Conservation (phyloP, 2,888 invertebrate species). For the Pollenia angustigena region DNA sequence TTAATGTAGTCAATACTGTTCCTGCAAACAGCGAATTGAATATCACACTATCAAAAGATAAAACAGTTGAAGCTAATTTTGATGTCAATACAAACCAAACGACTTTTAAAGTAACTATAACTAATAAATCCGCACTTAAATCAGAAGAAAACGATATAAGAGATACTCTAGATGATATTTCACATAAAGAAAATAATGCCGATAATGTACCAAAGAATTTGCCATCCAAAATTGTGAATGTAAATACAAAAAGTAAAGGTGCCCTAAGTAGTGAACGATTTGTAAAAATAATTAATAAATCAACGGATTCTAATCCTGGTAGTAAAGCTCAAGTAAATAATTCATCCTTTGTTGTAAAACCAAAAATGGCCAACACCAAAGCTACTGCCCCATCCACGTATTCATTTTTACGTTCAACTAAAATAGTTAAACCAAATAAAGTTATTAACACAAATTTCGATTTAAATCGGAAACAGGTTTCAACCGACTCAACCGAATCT, state of each 20-base stretch:
- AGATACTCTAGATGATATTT: not conserved
- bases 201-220: not conserved
- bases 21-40: not conserved
- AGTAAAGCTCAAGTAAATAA: not conserved
- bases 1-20: not conserved
- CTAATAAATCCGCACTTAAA: slow-evolving; percentile 22
- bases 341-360: not conserved
- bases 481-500: slow-evolving; percentile 48
- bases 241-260: not conserved
- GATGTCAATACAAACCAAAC: slow-evolving; percentile 32
- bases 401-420: slow-evolving; percentile 73
- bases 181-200: slow-evolving; percentile 16
- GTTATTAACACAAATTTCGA: slow-evolving; percentile 79
- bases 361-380: not conserved
- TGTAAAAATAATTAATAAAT: not conserved
- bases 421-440: slow-evolving; percentile 83
- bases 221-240: not conserved
- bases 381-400: slow-evolving; percentile 1
- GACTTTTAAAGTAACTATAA: slow-evolving; percentile 57
- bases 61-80: slow-evolving; percentile 48
- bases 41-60: not conserved
- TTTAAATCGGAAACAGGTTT: slow-evolving; percentile 71
- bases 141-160: not conserved
- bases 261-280: not conserved
- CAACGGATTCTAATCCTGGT: not conserved